These are phyloP conservation scores for Dendropsophus ebraccatus DNA, from an alignment of 2,113 vertebrate species.

Conservation along the genomic window DNA sequence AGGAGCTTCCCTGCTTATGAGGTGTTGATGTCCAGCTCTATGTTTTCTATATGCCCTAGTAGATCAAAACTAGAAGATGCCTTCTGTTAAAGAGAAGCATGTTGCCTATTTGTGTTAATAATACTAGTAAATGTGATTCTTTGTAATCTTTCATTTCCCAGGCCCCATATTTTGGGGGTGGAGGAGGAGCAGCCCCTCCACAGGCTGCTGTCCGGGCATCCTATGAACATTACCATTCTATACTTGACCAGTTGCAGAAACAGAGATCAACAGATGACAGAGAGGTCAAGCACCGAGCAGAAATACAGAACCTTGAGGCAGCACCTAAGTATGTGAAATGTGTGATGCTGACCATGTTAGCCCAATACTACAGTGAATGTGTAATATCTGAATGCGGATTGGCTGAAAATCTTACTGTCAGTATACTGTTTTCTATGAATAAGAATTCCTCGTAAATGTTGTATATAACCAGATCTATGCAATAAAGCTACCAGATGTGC, in stretches of 20 bases:
- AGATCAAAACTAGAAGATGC: too few species aligned
- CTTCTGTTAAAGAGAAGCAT: too few species aligned
- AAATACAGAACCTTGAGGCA: slow-evolving; percentile 59
- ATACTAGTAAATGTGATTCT: background rate
- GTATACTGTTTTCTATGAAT: too few species aligned
- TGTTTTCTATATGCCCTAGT: too few species aligned
- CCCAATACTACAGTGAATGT: background rate
- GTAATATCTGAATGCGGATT: slow-evolving; percentile 46
- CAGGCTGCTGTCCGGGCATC: slow-evolving; percentile 70
- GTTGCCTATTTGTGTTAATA: too few species aligned
- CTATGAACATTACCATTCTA: slow-evolving; percentile 82
- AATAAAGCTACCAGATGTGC: too few species aligned
- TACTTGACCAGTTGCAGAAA: slow-evolving; percentile 82
- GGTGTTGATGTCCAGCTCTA: too few species aligned
- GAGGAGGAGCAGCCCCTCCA: slow-evolving; percentile 70
- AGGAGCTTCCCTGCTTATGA: too few species aligned
- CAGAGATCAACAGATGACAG: slow-evolving; percentile 73
- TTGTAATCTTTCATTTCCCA: slow-evolving; percentile 65
- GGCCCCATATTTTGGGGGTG: slow-evolving; percentile 70
- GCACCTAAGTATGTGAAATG: slow-evolving; percentile 70
- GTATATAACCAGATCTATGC: too few species aligned
- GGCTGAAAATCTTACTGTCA: background rate
- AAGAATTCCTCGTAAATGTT: too few species aligned
- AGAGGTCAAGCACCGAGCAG: slow-evolving; percentile 65
- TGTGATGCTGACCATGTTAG: background rate